These are phyloP conservation scores for Rattus rattus DNA, from an alignment of 2,113 vertebrate species.

Conservation along the genomic window DNA sequence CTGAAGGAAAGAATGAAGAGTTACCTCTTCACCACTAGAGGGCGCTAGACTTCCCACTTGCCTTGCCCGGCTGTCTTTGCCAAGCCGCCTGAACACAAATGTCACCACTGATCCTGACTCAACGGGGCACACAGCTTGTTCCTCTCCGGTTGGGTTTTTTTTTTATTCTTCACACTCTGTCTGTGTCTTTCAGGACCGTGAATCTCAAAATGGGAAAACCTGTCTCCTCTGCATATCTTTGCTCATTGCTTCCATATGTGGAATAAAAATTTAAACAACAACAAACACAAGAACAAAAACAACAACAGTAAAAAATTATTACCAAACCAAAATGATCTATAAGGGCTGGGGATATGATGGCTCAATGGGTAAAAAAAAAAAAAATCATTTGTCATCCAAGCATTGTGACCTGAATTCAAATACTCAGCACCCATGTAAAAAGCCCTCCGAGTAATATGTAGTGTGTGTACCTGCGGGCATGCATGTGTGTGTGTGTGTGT, in stretches of 20 bases:
- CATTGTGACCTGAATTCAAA: neutral
- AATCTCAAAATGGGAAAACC: neutral
- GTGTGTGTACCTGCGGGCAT: too few relatives aligned
- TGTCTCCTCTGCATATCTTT: neutral
- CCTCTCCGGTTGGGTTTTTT: neutral
- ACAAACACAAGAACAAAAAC: too few relatives aligned
- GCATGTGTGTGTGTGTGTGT: too few relatives aligned
- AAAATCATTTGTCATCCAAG: neutral
- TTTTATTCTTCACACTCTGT: neutral
- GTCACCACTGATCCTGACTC: neutral
- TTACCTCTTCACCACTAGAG: conserved; percentile 71
- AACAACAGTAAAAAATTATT: too few relatives aligned
- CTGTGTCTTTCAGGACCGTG: neutral
- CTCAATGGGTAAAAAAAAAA: neutral
- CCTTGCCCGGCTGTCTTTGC: neutral
- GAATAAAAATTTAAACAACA: neutral
- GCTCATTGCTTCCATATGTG: neutral
- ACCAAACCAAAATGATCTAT: neutral
- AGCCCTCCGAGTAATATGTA: neutral
- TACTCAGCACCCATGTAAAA: neutral
- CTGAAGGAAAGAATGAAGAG: conserved; percentile 83
- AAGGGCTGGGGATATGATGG: neutral
- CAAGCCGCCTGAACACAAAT: accelerated
- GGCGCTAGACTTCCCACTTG: conserved; percentile 33
- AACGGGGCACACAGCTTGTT: neutral